Conservation (phyloP, 2,113 vertebrate species). For the Rhipidura dahli region DNA sequence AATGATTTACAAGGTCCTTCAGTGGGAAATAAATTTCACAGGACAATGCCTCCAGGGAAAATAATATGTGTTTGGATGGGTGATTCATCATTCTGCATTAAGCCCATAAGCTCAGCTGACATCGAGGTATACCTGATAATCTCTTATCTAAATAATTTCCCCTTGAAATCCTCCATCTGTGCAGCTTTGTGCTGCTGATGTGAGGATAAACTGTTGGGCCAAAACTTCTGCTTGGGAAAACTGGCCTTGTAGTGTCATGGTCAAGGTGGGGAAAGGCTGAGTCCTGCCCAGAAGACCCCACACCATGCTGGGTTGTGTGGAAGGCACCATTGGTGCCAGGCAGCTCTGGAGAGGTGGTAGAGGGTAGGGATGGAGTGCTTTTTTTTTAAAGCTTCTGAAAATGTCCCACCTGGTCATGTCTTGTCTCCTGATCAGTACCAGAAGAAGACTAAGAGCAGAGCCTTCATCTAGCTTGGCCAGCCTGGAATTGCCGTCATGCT, state of each 20-base stretch:
- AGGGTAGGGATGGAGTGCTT: background rate
- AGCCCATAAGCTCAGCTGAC: constrained; percentile 31
- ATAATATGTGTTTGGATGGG: constrained; percentile 21
- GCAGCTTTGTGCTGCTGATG: background rate
- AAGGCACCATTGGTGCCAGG: background rate
- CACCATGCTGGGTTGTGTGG: fast-evolving
- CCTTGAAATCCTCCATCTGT: constrained; percentile 46
- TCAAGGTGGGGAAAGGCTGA: background rate
- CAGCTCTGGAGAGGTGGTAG: background rate
- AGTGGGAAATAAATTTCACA: constrained; percentile 49
- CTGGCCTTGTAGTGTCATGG: background rate
- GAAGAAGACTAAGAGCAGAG: background rate
- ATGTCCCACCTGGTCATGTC: background rate
- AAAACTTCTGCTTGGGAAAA: background rate
- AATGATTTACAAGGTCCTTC: constrained; percentile 44
- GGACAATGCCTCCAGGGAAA: constrained; percentile 39
- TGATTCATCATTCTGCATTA: constrained; percentile 58
- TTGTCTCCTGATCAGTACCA: background rate
- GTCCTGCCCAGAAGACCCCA: background rate
- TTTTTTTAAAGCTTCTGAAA: background rate
- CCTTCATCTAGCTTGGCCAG: background rate
- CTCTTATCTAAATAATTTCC: constrained; percentile 57
- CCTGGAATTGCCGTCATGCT: background rate
- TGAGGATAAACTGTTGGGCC: background rate
- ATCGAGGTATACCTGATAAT: constrained; percentile 35